These are phyloP conservation scores for Alcedo atthis DNA, from an alignment of 2,797 vertebrate genomes.

Conservation along the genomic window DNA sequence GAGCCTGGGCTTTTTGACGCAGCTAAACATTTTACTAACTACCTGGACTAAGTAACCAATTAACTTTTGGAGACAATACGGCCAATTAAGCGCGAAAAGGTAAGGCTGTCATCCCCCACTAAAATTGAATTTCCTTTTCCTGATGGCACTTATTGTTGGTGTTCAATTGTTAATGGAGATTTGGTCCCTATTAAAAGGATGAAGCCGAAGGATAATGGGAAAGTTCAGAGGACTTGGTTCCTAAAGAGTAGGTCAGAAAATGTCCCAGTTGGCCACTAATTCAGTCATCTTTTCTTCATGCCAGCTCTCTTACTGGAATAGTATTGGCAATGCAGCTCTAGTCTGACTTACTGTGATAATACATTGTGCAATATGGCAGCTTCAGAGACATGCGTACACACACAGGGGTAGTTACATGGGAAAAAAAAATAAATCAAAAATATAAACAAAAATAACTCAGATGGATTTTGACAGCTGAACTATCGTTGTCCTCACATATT, in stretches of 20 bases:
- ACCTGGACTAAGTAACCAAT: slow-evolving; percentile 99
- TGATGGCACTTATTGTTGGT: slow-evolving; percentile 80
- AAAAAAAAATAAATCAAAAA: neutral
- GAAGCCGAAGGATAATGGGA: slow-evolving; percentile 78
- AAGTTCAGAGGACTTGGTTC: slow-evolving; percentile 82
- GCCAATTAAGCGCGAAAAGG: slow-evolving; percentile 99
- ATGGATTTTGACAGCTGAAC: slow-evolving; percentile 12
- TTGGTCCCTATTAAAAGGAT: slow-evolving; percentile 82
- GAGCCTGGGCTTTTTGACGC: slow-evolving; percentile 99
- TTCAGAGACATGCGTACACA: neutral
- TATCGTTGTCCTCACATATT: neutral
- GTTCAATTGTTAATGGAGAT: slow-evolving; percentile 82
- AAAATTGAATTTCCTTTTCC: slow-evolving; percentile 88
- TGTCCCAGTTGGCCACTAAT: slow-evolving; percentile 77
- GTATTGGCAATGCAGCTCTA: neutral
- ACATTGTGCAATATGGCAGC: slow-evolving; percentile 49
- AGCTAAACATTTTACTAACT: slow-evolving; percentile 99
- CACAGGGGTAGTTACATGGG: neutral
- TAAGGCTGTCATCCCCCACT: slow-evolving; percentile 93
- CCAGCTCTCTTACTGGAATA: slow-evolving; percentile 65
- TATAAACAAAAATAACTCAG: neutral
- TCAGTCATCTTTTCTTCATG: slow-evolving; percentile 77
- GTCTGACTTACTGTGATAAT: slow-evolving; percentile 35
- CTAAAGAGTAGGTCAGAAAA: slow-evolving; percentile 80
- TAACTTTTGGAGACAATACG: slow-evolving; percentile 99